phyloP scores from a whole-genome alignment of 2,888 invertebrate genomes.

The Ochropacha duplaris region DNA sequence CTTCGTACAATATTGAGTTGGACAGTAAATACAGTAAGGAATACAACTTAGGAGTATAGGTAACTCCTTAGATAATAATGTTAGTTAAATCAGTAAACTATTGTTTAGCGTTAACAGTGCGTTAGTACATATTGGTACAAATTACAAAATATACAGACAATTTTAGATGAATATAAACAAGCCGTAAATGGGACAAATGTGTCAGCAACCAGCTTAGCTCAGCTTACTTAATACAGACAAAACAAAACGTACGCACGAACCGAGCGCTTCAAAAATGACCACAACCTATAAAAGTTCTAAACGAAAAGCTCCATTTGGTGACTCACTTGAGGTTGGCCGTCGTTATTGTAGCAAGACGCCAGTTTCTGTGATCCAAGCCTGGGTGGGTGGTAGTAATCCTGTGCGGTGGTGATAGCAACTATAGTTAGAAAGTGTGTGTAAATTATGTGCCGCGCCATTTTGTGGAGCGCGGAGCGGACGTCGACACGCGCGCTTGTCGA shows the following conservation, averaged over 20 bases:
- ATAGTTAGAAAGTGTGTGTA: constrained; percentile 55
- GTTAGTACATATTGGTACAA: too few relatives aligned
- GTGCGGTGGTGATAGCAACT: constrained; percentile 48
- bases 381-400: constrained; percentile 65
- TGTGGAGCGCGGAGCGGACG: constrained; percentile 57
- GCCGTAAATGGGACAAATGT: too few relatives aligned
- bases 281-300: constrained; percentile 43
- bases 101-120: too few relatives aligned
- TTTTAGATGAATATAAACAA: too few relatives aligned
- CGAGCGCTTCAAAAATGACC: constrained; percentile 44
- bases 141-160: too few relatives aligned
- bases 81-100: too few relatives aligned
- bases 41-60: too few relatives aligned
- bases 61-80: too few relatives aligned
- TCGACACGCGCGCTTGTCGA: constrained; percentile 64
- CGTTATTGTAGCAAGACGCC: constrained; percentile 69
- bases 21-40: too few relatives aligned
- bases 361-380: constrained; percentile 65
- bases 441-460: constrained; percentile 65
- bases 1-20: too few relatives aligned
- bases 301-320: constrained; percentile 38
- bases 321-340: constrained; percentile 72
- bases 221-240: constrained; percentile 30
- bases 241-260: constrained; percentile 35
- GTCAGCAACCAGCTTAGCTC: background rate